Evolutionary conservation across 2,888 invertebrate genomes (phyloP).

Genomic region (Drosophila rubida): DNA sequence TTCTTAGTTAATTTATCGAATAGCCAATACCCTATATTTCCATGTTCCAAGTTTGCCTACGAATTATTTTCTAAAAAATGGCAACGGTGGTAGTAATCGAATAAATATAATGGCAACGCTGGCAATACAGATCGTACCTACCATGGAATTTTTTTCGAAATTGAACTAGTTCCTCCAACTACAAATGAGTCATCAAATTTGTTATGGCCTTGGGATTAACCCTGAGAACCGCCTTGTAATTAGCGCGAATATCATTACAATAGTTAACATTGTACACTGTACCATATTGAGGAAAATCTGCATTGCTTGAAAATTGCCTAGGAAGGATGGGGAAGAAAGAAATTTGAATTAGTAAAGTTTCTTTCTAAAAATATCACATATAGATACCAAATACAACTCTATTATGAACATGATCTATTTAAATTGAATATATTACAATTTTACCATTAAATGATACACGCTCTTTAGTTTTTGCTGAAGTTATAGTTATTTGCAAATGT

Average conservation of each 20-base stretch:
- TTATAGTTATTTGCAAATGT: no score
- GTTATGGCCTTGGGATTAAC: neutral
- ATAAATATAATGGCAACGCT: neutral
- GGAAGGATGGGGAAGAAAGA: no score
- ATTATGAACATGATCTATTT: no score
- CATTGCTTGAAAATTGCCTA: no score
- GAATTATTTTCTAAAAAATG: constrained; percentile 3
- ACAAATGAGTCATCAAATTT: neutral
- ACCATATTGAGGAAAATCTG: no score
- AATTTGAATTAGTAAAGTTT: no score
- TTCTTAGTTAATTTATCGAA: neutral
- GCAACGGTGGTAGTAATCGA: constrained; percentile 30
- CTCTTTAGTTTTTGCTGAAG: no score
- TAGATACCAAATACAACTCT: no score
- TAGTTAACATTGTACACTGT: neutral
- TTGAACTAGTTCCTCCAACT: constrained; percentile 17
- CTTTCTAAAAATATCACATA: no score
- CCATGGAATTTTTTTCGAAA: neutral
- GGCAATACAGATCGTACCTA: constrained; percentile 1
- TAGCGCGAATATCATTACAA: neutral
- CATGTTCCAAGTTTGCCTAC: neutral
- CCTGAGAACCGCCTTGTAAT: neutral
- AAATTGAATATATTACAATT: no score
- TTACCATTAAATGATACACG: no score
- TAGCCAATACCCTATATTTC: neutral